A percentile compares a stretch with the other conserved stretches of the same genome.
Conservation (phyloP, 2,797 vertebrate species). For the Clarias pachynema region DNA sequence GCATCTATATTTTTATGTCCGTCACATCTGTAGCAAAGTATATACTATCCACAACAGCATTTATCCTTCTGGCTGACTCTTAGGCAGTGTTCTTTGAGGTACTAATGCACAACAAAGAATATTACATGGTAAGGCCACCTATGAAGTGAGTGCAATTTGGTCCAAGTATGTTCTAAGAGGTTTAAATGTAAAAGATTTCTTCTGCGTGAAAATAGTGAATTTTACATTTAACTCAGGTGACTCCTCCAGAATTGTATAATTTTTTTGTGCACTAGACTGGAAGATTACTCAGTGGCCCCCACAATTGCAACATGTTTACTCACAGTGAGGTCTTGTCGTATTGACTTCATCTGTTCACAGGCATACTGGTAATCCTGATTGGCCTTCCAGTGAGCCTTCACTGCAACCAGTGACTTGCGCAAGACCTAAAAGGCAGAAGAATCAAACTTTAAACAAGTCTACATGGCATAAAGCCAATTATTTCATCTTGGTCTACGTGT, state of each 20-base stretch:
- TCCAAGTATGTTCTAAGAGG: not conserved
- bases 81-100: not conserved
- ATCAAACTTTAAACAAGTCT: not conserved
- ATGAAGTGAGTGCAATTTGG: not conserved
- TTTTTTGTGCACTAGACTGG: not conserved
- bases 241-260: not conserved
- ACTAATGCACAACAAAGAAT: not conserved
- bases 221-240: not conserved
- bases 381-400: conserved; percentile 88
- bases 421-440: conserved; percentile 76
- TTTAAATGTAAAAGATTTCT: not conserved
- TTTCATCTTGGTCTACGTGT: not conserved
- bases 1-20: not conserved
- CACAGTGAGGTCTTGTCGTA: conserved; percentile 92
- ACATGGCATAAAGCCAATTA: too few relatives aligned
- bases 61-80: too few relatives aligned
- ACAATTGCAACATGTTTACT: conserved; percentile 42
- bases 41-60: not conserved
- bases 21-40: not conserved
- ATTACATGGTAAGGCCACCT: not conserved
- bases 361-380: conserved; percentile 90
- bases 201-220: not conserved
- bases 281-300: not conserved
- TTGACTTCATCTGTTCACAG: conserved; percentile 94
- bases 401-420: conserved; percentile 81